A percentile compares a stretch with the other conserved stretches of the same genome.
Evolutionary conservation across 2,888 invertebrate genomes (phyloP).

Genomic region (Acrobasis consociella): DNA sequence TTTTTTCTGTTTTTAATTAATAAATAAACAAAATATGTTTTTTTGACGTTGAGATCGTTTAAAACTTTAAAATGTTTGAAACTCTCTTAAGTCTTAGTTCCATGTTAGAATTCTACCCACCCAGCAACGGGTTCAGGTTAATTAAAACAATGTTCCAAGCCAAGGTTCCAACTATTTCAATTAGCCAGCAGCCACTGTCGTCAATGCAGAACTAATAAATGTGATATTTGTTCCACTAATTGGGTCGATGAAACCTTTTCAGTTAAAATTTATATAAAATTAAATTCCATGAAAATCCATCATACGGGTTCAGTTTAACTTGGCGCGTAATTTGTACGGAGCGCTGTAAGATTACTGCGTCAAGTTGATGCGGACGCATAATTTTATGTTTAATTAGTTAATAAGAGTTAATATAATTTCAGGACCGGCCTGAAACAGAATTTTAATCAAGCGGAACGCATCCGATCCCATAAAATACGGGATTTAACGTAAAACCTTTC

Average conservation of each 20-base stretch:
- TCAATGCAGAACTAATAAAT: constrained; percentile 2
- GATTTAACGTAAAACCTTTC: constrained; percentile 13
- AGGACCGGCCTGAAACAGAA: constrained; percentile 11
- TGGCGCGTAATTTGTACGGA: neutral
- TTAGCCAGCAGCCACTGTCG: constrained; percentile 2
- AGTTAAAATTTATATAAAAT: too few species aligned
- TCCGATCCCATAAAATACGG: constrained; percentile 16
- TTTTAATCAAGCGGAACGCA: constrained; percentile 22
- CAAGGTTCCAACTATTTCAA: neutral
- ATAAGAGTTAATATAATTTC: constrained; percentile 20
- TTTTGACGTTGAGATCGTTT: too few species aligned
- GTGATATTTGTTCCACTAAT: neutral
- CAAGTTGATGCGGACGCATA: neutral
- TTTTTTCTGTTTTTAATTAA: too few species aligned
- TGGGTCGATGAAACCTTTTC: neutral
- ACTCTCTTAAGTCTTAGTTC: neutral
- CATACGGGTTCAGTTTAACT: neutral
- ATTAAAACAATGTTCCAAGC: constrained; percentile 1
- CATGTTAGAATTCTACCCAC: neutral
- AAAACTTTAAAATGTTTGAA: too few species aligned
- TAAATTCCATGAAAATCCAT: neutral
- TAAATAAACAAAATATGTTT: too few species aligned
- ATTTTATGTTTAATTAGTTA: constrained; percentile 13
- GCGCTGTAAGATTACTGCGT: neutral
- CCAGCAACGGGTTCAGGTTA: neutral